Evolutionary conservation across 2,113 vertebrate species (phyloP).

Genomic region (Elaphurus davidianus): DNA sequence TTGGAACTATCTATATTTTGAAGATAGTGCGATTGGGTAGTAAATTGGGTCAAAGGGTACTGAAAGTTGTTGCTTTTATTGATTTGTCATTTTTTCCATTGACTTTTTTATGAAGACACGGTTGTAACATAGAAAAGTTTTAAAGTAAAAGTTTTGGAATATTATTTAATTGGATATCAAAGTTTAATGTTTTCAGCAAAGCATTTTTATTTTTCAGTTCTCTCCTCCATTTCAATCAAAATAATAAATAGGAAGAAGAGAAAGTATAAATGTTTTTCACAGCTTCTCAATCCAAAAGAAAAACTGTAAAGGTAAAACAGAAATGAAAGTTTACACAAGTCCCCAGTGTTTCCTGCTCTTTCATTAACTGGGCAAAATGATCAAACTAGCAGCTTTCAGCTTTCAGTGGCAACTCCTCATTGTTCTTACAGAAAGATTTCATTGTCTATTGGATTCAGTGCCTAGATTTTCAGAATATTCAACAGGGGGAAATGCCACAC

Average conservation of each 20-base stretch:
- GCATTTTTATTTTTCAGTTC: background rate
- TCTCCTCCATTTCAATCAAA: background rate
- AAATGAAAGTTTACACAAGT: background rate
- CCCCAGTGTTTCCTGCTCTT: background rate
- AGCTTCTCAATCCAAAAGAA: background rate
- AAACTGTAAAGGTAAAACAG: background rate
- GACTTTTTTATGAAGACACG: background rate
- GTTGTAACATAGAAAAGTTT: background rate
- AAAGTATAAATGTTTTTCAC: background rate
- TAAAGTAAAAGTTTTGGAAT: background rate
- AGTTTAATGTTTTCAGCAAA: constrained; percentile 16
- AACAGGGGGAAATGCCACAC: background rate
- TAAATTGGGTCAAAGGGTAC: background rate
- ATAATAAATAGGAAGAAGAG: background rate
- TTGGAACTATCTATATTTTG: background rate
- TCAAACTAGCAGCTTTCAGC: background rate
- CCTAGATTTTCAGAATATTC: background rate
- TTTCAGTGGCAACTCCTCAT: background rate
- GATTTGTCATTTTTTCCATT: background rate
- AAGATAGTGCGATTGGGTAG: background rate
- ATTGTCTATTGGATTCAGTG: background rate
- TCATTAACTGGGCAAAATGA: background rate
- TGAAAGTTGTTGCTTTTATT: background rate
- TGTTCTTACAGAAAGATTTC: background rate
- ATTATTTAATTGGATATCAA: background rate